Evolutionary conservation across 2,797 vertebrate genomes (phyloP).

Genomic region (Setipinna tenuifilis): DNA sequence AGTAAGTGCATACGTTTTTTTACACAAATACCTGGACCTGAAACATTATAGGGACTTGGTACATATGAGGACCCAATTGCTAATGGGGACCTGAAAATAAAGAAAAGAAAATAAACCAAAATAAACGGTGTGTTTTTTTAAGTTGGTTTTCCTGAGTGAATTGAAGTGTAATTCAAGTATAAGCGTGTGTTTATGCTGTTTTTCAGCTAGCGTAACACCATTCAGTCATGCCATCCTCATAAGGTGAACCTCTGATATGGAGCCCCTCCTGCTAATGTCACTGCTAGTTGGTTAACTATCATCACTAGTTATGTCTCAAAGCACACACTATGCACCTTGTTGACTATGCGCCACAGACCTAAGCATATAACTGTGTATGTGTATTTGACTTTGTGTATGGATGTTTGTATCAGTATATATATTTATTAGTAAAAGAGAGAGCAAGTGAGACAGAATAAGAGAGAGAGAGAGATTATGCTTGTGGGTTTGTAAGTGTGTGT

Average conservation of each 20-base stretch:
- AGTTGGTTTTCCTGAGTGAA: too few relatives aligned
- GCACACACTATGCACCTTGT: constrained; percentile 41
- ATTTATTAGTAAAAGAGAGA: neutral
- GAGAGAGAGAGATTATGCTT: neutral
- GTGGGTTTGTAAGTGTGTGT: neutral
- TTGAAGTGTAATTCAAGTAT: too few relatives aligned
- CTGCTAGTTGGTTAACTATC: constrained; percentile 26
- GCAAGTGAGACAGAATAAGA: neutral
- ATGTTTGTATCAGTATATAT: constrained; percentile 31
- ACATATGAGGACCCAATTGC: neutral
- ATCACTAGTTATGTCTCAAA: constrained; percentile 29
- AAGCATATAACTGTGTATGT: constrained; percentile 24
- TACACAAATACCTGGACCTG: neutral
- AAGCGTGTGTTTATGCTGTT: constrained; percentile 65
- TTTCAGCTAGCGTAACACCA: constrained; percentile 58
- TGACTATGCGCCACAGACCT: neutral
- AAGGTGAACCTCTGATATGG: constrained; percentile 52
- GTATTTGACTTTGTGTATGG: constrained; percentile 6
- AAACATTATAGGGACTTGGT: neutral
- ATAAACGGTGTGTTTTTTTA: neutral
- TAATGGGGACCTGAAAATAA: neutral
- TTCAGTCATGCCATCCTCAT: constrained; percentile 41
- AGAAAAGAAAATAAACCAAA: neutral
- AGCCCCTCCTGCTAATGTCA: constrained; percentile 32
- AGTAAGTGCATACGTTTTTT: constrained; percentile 42